phyloP scores from a whole-genome alignment of 2,113 vertebrate genomes.

The Mustelus asterias region DNA sequence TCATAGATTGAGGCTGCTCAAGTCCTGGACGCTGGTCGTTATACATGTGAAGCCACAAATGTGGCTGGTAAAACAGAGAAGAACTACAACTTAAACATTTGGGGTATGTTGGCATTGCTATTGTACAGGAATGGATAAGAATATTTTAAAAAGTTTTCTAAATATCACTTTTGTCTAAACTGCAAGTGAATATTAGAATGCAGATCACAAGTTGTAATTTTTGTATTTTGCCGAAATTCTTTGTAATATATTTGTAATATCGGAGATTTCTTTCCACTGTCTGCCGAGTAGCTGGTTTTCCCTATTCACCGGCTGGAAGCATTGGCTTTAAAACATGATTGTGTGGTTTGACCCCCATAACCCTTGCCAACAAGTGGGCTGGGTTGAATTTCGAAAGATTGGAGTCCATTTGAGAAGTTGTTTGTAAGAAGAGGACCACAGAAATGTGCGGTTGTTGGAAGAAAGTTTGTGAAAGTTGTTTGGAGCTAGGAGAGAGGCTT shows the following conservation, averaged over 20 bases:
- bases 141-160: neutral
- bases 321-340: neutral
- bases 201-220: neutral
- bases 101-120: conserved; percentile 67
- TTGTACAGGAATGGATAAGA: neutral
- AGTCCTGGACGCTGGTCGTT: conserved; percentile 81
- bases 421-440: neutral
- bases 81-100: conserved; percentile 91
- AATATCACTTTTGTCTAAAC: neutral
- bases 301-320: neutral
- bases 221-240: neutral
- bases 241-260: neutral
- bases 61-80: conserved; percentile 90
- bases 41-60: conserved; percentile 89
- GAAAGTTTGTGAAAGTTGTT: neutral
- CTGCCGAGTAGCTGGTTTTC: neutral
- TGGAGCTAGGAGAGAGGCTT: neutral
- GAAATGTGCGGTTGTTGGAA: neutral
- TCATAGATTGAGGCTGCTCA: conserved; percentile 74
- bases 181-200: neutral
- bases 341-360: neutral
- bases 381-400: neutral
- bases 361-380: neutral
- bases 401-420: neutral
- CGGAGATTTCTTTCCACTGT: neutral